Conservation (phyloP, 2,797 vertebrate genomes). For the Enteromius anoplus region DNA sequence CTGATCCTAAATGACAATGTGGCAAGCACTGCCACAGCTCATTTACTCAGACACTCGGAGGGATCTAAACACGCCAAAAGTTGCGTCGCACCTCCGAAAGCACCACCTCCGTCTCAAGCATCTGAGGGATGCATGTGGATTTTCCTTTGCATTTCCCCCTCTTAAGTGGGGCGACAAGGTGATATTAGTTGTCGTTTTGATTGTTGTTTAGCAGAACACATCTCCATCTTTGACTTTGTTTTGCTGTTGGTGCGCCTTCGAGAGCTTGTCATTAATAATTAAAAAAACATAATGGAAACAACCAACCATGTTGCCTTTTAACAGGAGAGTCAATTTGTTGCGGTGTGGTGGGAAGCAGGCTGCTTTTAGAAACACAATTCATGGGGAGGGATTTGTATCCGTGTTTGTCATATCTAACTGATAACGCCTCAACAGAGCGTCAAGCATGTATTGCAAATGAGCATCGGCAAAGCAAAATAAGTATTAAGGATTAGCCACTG, state of each 20-base stretch:
- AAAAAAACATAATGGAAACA: constrained; percentile 57
- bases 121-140: constrained; percentile 18
- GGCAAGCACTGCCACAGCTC: constrained; percentile 56
- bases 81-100: constrained; percentile 6
- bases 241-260: constrained; percentile 17
- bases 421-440: constrained; percentile 18
- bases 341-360: constrained; percentile 32
- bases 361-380: constrained; percentile 38
- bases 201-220: constrained; percentile 26
- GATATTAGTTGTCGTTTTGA: constrained; percentile 13
- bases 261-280: constrained; percentile 58
- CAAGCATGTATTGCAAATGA: constrained; percentile 34
- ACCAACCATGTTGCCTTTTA: constrained; percentile 52
- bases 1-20: constrained; percentile 65
- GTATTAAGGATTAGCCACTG: constrained; percentile 46
- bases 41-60: constrained; percentile 52
- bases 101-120: background rate
- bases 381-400: constrained; percentile 44
- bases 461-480: constrained; percentile 26
- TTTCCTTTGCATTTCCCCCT: constrained; percentile 10
- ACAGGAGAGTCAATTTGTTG: constrained; percentile 48
- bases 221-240: constrained; percentile 38
- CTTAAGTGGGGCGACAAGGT: constrained; percentile 1
- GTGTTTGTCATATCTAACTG: constrained; percentile 34
- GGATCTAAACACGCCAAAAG: constrained; percentile 49